Percentiles rank a stretch among this genome's conserved stretches.
Conservation (phyloP, 1,140 invertebrate species). For the Neotoxoptera formosana region DNA sequence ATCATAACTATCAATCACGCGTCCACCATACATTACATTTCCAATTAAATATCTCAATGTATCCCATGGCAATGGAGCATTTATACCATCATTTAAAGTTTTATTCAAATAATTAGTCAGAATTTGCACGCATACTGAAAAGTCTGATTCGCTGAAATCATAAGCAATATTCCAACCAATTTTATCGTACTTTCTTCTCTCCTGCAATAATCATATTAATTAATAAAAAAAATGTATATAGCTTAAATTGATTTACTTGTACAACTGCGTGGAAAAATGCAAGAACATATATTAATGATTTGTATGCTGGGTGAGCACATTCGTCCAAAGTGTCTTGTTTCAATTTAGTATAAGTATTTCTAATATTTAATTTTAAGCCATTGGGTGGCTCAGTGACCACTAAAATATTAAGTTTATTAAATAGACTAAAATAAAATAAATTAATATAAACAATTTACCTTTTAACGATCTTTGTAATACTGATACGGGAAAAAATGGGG, state of each 20-base stretch:
- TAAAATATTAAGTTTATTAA: constrained; percentile 63
- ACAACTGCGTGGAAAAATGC: constrained; percentile 92
- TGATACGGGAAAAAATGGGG: constrained; percentile 83
- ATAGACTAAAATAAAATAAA: background rate
- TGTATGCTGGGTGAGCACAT: constrained; percentile 77
- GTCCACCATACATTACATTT: constrained; percentile 92
- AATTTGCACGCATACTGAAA: constrained; percentile 84
- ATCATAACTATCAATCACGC: constrained; percentile 90
- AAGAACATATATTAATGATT: constrained; percentile 81
- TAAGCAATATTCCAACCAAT: constrained; percentile 93
- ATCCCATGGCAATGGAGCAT: constrained; percentile 78
- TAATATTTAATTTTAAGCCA: constrained; percentile 87
- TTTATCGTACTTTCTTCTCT: constrained; percentile 89
- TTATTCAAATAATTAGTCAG: constrained; percentile 80
- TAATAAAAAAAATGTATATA: background rate
- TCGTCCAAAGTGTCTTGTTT: constrained; percentile 72
- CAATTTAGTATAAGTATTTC: constrained; percentile 88
- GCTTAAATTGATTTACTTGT: constrained; percentile 64
- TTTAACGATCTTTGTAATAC: constrained; percentile 81
- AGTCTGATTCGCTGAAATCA: constrained; percentile 93
- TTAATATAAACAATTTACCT: constrained; percentile 71
- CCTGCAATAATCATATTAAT: constrained; percentile 63
- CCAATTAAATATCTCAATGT: constrained; percentile 91
- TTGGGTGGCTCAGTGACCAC: constrained; percentile 77
- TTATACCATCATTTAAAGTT: background rate